Evolutionary conservation across 2,888 invertebrate genomes (phyloP), one percentile per base, ranked within the genome.

Genomic region (Lasioglossum zephyrum): DNA sequence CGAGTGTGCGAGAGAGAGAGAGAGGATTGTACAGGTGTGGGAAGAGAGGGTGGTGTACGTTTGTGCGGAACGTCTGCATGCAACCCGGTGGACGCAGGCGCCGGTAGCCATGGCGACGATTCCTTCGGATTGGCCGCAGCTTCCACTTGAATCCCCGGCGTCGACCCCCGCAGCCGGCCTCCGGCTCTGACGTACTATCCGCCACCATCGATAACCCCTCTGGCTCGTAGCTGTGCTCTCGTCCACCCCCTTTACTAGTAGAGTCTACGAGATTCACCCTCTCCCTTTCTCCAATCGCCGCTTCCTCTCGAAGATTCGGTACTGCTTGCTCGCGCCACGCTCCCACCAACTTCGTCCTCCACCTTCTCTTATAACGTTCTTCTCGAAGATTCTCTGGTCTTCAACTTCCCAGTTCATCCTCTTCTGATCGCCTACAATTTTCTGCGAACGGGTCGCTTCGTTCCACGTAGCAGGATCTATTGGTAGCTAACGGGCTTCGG

Each of bases 121-220:
- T 95, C 93, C 94, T 94, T 95, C 94, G 94, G 95, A 95, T 95
- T 95, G 95, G 95, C 94, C 93, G 90, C 94, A 94, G 94, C 93
- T 93, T 94, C 94, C 94, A 94, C 94, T 94, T 92, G 92, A 93
- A 93, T 93, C 93, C 93, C 93, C 92, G 89, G 91, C 91, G 89
- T 90, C 89, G 87, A 90, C 88, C 89, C 89, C 91, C 88, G 87
- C 87, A 72, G 83, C 86, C 88, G 82, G 85, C 89, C 88, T 82
- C 89, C 89, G 88, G 86, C 88, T 87, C 90, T 90, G 88, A 87
- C 86, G 90, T 90, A 89, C 91, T 91, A 93, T 93, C 94, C 92
- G 90, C 92, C 93, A 94, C 93, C 93, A 93, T 94, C 93, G 92
- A 94, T 93, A 94, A 93, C 92, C 92, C 91, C 90, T 91, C 92